Conservation (phyloP, 2,113 vertebrate species). For the Ariopsis seemanni region DNA sequence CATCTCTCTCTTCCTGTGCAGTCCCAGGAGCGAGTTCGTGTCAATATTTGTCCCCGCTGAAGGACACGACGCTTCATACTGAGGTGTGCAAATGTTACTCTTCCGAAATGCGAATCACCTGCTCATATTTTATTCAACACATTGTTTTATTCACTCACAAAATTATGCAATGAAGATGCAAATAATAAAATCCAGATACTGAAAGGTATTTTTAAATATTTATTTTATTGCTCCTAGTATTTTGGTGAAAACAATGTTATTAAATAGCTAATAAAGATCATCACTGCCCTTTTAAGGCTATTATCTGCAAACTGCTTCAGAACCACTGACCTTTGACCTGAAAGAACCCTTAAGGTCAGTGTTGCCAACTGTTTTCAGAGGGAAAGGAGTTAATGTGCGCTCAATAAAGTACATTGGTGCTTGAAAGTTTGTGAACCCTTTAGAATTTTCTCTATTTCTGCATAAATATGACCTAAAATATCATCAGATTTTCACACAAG, state of each 20-base stretch:
- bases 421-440: no score
- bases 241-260: neutral
- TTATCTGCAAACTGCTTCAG: neutral
- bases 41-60: conserved; percentile 77
- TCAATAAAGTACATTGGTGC: neutral
- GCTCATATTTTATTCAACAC: conserved; percentile 16
- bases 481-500: no score
- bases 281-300: no score
- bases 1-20: conserved; percentile 71
- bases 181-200: neutral
- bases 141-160: conserved; percentile 2
- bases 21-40: conserved; percentile 75
- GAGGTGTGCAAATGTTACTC: neutral
- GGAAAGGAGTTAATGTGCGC: neutral
- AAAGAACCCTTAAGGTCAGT: neutral
- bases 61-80: conserved; percentile 7
- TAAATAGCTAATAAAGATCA: neutral
- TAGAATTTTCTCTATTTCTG: no score
- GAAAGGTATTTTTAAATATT: neutral
- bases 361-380: neutral
- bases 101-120: conserved; percentile 1
- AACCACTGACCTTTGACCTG: neutral
- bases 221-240: neutral
- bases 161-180: neutral
- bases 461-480: no score